Evolutionary conservation across 2,888 invertebrate genomes (phyloP), one percentile per base, ranked within the genome.

Genomic region (Ganaspis brasiliensis): DNA sequence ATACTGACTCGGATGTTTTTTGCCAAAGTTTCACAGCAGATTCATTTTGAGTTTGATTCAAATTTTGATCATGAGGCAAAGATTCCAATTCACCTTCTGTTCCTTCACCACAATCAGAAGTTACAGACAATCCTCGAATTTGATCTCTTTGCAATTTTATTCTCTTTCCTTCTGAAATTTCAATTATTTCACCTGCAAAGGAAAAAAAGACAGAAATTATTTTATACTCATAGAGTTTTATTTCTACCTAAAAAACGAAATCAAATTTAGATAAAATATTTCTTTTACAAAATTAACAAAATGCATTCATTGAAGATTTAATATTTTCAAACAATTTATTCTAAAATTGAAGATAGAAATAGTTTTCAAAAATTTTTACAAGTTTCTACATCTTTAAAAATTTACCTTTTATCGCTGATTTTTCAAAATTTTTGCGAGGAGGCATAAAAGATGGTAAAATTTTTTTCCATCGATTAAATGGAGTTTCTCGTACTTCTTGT

Each of bases 381-480:
- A n/a, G n/a, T n/a, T n/a, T n/a, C n/a, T n/a, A n/a, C n/a, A n/a
- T n/a, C n/a, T n/a, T n/a, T n/a, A n/a, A n/a, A 21, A 49, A 16
- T 16, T 52, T 19, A 74, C 70, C 71, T 52, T 73, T 35, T 31
- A 10, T 14, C 67, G 57, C 63, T 31, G 56, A 80, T 79, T 76
- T 80, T 70, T 78, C 12, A 78, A 78, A 56, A 84, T 81, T 81
- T 82, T 81, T 81, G 45, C 56, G 59, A 37, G 77, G 71, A 31
- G 77, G 72, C 8, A 75, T 8, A 8, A 95, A 88, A 10, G 92
- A 92, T 4, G 94, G 94, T 16, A 96, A 85, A 14, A 96, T 93
- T 87, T 94, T 95, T 85, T 95, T 95, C 96, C 96, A 96, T 85
- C 94, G 93, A 0, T 93, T 92, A 85, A 95, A 94, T 0, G 95